A percentile compares a stretch with the other conserved stretches of the same genome.
These are phyloP conservation scores for Gymnodraco acuticeps DNA, from an alignment of 2,797 vertebrate species.

Conservation along the genomic window DNA sequence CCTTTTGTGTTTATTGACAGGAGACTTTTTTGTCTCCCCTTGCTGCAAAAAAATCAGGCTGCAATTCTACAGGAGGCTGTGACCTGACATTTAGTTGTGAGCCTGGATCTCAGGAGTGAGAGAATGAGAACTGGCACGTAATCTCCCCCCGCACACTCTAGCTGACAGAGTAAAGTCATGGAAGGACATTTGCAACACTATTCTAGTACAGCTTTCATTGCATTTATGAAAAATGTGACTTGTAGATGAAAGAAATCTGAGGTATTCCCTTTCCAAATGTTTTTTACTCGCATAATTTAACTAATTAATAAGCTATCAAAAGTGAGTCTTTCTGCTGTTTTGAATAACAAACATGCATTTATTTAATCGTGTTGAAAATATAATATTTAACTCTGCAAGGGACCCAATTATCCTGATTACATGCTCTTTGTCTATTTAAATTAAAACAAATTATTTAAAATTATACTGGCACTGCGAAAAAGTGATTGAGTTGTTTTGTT, in stretches of 20 bases:
- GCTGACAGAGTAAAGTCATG: slow-evolving; percentile 23
- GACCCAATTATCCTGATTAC: background rate
- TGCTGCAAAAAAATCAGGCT: slow-evolving; percentile 41
- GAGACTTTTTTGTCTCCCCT: slow-evolving; percentile 61
- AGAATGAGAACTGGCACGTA: slow-evolving; percentile 35
- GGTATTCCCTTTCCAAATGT: background rate
- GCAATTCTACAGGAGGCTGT: slow-evolving; percentile 57
- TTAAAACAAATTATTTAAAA: background rate
- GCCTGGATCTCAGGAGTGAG: slow-evolving; percentile 39
- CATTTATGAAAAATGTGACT: background rate
- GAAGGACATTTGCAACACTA: slow-evolving; percentile 13
- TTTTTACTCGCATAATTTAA: background rate
- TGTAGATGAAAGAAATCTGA: no score
- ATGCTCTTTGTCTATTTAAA: background rate
- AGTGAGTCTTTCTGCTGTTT: background rate
- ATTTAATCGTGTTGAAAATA: background rate
- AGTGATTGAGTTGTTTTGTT: no score
- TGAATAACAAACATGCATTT: background rate
- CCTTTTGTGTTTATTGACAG: slow-evolving; percentile 80
- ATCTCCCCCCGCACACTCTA: slow-evolving; percentile 27
- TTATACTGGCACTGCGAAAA: background rate
- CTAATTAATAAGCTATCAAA: background rate
- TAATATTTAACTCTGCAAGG: background rate
- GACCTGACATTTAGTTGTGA: slow-evolving; percentile 78
- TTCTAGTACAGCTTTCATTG: slow-evolving; percentile 1